Evolutionary conservation across 2,797 vertebrate species (phyloP).

Genomic region (Calcarius lapponicus): DNA sequence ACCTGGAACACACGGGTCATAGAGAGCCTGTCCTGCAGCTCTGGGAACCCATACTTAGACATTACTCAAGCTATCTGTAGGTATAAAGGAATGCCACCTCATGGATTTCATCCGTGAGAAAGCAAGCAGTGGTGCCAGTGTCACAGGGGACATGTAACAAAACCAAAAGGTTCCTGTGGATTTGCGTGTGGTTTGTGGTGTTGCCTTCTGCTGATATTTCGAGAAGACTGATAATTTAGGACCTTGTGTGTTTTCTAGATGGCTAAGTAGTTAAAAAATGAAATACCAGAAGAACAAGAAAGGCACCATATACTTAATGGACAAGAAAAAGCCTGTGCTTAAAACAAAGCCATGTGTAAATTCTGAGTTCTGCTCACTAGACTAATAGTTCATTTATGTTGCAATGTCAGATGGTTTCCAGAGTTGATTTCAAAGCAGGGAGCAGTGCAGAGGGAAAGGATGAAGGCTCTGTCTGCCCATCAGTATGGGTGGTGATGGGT

Average conservation of each 20-base stretch:
- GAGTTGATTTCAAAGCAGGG: constrained; percentile 6
- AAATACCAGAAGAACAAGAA: background rate
- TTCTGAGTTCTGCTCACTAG: constrained; percentile 39
- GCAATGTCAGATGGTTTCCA: constrained; percentile 24
- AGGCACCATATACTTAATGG: background rate
- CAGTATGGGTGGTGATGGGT: background rate
- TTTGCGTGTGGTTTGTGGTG: background rate
- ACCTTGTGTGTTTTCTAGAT: background rate
- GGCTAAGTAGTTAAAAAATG: background rate
- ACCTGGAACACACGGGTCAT: constrained; percentile 20
- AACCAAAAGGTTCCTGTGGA: background rate
- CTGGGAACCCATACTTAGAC: background rate
- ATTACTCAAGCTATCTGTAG: background rate
- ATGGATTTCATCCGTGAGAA: background rate
- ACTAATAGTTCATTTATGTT: constrained; percentile 56
- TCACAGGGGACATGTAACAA: background rate
- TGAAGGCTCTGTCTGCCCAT: background rate
- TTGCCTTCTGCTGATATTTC: constrained; percentile 5
- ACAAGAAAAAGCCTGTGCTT: constrained; percentile 13
- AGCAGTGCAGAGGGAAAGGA: background rate
- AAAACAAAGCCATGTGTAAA: background rate
- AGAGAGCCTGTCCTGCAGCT: constrained; percentile 27
- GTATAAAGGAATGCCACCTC: background rate
- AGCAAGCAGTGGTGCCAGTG: background rate
- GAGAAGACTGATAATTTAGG: background rate